Evolutionary conservation across 2,113 vertebrate genomes (phyloP), one percentile per base, ranked within the genome.

Genomic region (Carassius carassius): DNA sequence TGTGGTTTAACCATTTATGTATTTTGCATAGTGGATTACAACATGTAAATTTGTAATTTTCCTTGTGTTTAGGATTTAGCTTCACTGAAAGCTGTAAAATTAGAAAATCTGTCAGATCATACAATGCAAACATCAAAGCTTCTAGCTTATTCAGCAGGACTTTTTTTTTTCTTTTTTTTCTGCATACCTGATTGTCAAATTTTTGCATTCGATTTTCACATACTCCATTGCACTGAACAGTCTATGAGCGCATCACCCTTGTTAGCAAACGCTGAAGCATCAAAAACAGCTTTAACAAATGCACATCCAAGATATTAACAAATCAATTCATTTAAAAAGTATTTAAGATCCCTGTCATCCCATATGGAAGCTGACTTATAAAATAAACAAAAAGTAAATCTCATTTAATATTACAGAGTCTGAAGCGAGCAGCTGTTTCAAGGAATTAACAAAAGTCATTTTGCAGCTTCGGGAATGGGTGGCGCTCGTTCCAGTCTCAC

Each of bases 401-500:
- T 80, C 51, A 69, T 35, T 41, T 63, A 49, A 84, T 54, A 79
- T 84, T 47, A 56, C 70, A 81, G 63, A 72, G 70, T 84, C 77
- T 58, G 49, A 65, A 51, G 44, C 62, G 62, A 69, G 62, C 60
- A 81, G 78, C 62, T 60, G 35, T 75, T 62, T 44, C 37, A 47
- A 37, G 67, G 32, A 41, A 19, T 70, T 21, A 37, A 70, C 19
- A 67, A 60, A 41, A 44, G 86, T 95, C 94, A 99, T 89, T 97
- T 97, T 90, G 95, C 96, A 0, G 96, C 86, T 89, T 98, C 97
- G 0, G 97, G 94, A 88, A 99, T 95, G 86, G 97, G 95, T 47
- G 94, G 93, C 83, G 95, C 88, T 0, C 96, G 95, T 78, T 95
- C 93, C 7, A 98, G 95, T 87, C 96, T 93, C 0, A 97, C 89